Conservation (phyloP, 1,140 invertebrate species). For the Globodera ellingtonae region DNA sequence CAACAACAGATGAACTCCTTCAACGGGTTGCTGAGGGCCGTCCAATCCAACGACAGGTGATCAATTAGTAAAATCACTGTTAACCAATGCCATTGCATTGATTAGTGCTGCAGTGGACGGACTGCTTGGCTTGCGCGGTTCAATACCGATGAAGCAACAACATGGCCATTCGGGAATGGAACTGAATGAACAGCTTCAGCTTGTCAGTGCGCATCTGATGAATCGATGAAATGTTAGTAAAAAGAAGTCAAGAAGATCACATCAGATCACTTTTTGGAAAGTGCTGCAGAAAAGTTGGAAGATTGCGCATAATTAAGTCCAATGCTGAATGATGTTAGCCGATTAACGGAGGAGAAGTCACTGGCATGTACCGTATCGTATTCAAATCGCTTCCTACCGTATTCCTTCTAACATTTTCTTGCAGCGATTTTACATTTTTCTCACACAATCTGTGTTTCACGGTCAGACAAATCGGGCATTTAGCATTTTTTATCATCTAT, state of each 20-base stretch:
- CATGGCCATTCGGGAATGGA: not conserved
- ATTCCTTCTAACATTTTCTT: not conserved
- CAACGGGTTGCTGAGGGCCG: constrained; percentile 24
- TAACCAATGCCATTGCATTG: not conserved
- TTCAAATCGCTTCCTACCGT: not conserved
- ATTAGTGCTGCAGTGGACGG: constrained; percentile 17
- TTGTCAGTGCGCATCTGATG: not conserved
- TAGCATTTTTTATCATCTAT: not conserved
- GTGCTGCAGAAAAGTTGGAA: no score
- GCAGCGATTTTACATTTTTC: not conserved
- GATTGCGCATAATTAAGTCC: not conserved
- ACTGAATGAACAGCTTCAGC: not conserved
- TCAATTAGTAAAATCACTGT: not conserved
- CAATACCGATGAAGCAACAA: constrained; percentile 8
- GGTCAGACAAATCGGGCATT: not conserved
- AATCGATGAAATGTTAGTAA: not conserved
- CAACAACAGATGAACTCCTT: constrained; percentile 20
- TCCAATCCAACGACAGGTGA: not conserved
- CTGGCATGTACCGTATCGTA: not conserved
- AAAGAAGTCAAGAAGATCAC: not conserved
- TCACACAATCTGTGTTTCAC: not conserved
- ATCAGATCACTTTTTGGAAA: not conserved
- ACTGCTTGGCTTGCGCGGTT: constrained; percentile 10
- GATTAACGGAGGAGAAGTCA: not conserved
- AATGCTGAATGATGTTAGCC: not conserved